phyloP scores from a whole-genome alignment of 2,113 vertebrate species.

The Hydrochoerus hydrochaeris region DNA sequence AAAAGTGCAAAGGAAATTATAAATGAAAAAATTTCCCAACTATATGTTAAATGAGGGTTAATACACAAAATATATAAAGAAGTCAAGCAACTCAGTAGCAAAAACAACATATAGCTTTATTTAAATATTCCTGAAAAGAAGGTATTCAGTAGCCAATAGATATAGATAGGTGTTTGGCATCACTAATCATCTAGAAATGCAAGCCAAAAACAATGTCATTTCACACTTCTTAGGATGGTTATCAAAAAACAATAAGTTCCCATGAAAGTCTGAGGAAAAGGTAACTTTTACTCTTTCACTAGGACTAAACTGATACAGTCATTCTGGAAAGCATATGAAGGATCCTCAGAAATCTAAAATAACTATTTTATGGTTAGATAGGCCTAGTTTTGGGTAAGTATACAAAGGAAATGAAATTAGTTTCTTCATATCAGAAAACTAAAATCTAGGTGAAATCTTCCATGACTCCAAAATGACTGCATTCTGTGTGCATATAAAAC shows the following conservation, averaged over 20 bases:
- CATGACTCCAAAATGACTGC: background rate
- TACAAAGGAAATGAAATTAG: background rate
- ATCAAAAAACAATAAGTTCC: background rate
- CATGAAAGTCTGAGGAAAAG: background rate
- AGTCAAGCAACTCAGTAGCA: background rate
- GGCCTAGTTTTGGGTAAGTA: background rate
- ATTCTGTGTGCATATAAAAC: background rate
- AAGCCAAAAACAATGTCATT: background rate
- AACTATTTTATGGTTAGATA: background rate
- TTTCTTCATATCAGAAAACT: background rate
- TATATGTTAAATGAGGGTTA: background rate
- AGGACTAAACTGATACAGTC: background rate
- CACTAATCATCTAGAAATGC: background rate
- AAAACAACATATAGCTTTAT: background rate
- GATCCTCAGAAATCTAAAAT: background rate
- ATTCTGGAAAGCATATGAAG: background rate
- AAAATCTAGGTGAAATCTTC: background rate
- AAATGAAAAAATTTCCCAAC: background rate
- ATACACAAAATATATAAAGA: background rate
- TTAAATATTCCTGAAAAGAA: background rate
- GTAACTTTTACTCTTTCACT: background rate
- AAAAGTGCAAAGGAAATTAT: background rate
- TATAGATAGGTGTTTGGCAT: background rate
- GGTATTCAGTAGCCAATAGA: background rate
- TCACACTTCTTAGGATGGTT: background rate